A percentile compares a stretch with the other conserved stretches of the same genome.
Evolutionary conservation across 2,113 vertebrate species (phyloP).

Genomic region (Hemicordylus capensis): DNA sequence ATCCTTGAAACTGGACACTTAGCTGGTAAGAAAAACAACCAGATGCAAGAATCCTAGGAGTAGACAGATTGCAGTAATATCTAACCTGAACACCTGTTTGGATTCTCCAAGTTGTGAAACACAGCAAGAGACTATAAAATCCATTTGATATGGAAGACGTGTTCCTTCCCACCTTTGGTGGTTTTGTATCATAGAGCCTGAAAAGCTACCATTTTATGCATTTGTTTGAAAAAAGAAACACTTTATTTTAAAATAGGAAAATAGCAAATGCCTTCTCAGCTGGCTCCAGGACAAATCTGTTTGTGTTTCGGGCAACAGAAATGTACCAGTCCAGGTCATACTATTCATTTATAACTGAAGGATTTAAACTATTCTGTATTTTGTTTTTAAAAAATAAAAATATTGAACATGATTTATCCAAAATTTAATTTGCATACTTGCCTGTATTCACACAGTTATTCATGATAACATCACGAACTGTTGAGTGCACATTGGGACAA

Average conservation of each 20-base stretch:
- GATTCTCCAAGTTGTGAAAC: not conserved
- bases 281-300: not conserved
- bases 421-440: not conserved
- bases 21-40: not conserved
- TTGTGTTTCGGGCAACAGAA: not conserved
- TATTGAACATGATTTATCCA: not conserved
- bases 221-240: not conserved
- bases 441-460: not conserved
- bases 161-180: not conserved
- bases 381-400: not conserved
- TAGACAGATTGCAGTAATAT: slow-evolving; percentile 7
- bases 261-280: slow-evolving; percentile 11
- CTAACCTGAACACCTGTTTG: slow-evolving; percentile 18
- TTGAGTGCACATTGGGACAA: no score
- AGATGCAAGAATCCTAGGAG: not conserved
- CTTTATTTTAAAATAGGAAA: not conserved
- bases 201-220: not conserved
- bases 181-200: not conserved
- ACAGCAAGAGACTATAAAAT: not conserved
- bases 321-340: not conserved
- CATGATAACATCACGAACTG: not conserved
- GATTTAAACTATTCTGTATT: not conserved
- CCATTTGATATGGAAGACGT: not conserved
- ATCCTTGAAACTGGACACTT: not conserved
- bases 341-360: slow-evolving; percentile 22